Evolutionary conservation across 2,797 vertebrate genomes (phyloP), one percentile per base, ranked within the genome.

Genomic region (Dryobates pubescens): DNA sequence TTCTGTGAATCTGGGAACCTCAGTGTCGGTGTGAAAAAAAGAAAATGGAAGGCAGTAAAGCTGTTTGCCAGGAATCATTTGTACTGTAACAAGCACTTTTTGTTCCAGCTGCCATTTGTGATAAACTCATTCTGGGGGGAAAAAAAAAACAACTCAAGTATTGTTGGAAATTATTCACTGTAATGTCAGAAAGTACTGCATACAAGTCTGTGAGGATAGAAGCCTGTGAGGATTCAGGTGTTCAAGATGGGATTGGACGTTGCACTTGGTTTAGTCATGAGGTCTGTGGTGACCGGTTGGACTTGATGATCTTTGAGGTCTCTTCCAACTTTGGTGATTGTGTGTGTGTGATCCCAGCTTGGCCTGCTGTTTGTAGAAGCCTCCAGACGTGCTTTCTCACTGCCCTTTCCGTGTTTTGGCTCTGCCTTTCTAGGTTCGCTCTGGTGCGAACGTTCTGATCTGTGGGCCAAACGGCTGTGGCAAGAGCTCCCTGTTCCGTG

Each of bases 381-480:
- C 89, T 91, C 71, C 53, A 67, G 2, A 56, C 38, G 0, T 68
- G 9, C 13, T 75, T 72, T 59, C n/a, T 77, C 11, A 26, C 20
- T 64, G 7, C 3, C 3, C 19, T 82, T 76, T 63, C 73, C 19
- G 54, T 20, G 30, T 38, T 8, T 51, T 95, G 20, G 56, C 20
- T 85, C 96, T 93, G 43, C 2, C 1, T 95, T 93, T 94, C 68
- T 89, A 99, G 99, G 99, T 99, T 96, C 98, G 81, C 61, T 99
- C 99, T 69, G 99, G 99, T 34, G 98, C 98, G 90, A 99, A 99
- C 36, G 99, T 99, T 94, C 98, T 99, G n/a, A 98, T 99, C 32
- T 99, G 99, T 98, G 99, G 99, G 78, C 99, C 99, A 86, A 99
- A 99, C 47, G 99, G 99, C 9, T 99, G 99, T 98, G 99, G 99